Evolutionary conservation across 2,797 vertebrate genomes (phyloP), one percentile per base, ranked within the genome.

Genomic region (Acanthurus lineatus): DNA sequence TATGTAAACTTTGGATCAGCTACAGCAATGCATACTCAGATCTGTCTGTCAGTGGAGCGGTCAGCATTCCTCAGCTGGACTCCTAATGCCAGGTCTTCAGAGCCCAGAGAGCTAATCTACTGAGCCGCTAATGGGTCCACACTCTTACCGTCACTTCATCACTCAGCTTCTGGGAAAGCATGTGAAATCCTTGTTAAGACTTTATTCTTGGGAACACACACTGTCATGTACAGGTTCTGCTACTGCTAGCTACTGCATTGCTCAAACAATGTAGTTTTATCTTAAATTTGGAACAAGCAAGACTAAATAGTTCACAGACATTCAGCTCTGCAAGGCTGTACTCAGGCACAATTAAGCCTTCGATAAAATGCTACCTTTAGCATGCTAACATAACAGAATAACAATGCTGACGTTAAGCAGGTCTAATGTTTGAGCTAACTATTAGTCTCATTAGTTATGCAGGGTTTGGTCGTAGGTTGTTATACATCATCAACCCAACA

Each of bases 91-190:
- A 25, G 25, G 42, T 84, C 77, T 73, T 77, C 49, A 57, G 80
- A 66, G 77, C 11, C 69, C 81, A 81, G 45, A 57, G 65, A 70
- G 69, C 11, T 35, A n/a, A 44, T 74, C 76, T 66, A 68, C 65
- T 67, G 77, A 87, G 83, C 63, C 0, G 42, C 69, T 89, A 88
- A 91, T 87, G 61, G 66, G 16, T 76, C 74, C 52, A 53, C 73
- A 81, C 71, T 80, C 61, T 61, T 32, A 75, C 52, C 61, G 51
- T 81, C 85, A 86, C 74, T 72, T 90, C 81, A 87, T 86, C 66
- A 81, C 40, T 77, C 69, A 72, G 67, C 79, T 82, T 77, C 79
- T 83, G 73, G 61, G 62, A 86, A 85, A 85, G 6, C 12, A 28
- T n/a, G 25, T 28, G 5, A 86, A 84, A 76, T 65, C 49, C 11